Evolutionary conservation across 2,113 vertebrate species (phyloP).

Genomic region (Anoura caudifer): DNA sequence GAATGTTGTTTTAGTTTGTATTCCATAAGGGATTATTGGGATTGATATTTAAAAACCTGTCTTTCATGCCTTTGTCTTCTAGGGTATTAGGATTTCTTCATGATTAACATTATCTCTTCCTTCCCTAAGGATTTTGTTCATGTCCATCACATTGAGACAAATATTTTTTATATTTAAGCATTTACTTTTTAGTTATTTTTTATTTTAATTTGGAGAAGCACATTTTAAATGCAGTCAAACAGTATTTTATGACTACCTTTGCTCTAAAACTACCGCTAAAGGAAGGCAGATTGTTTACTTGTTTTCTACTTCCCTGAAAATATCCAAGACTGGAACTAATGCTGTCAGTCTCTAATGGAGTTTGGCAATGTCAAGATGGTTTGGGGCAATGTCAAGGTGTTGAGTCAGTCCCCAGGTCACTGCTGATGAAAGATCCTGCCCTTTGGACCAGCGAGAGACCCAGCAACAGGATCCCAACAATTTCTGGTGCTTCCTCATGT

Average conservation of each 20-base stretch:
- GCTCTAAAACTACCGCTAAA: conserved; percentile 11
- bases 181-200: conserved; percentile 1
- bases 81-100: neutral
- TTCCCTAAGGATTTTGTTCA: neutral
- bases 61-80: neutral
- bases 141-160: neutral
- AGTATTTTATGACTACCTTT: neutral
- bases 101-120: neutral
- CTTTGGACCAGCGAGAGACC: neutral
- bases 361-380: conserved; percentile 41
- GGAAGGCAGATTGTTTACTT: conserved; percentile 29
- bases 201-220: neutral
- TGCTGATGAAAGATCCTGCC: conserved; percentile 35
- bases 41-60: neutral
- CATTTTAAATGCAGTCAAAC: neutral
- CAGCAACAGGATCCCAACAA: neutral
- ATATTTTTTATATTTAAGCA: neutral
- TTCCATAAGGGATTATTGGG: neutral
- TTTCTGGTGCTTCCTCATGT: conserved; percentile 24
- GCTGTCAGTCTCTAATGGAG: neutral
- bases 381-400: conserved; percentile 55
- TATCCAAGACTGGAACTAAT: neutral
- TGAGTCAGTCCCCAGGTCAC: conserved; percentile 47
- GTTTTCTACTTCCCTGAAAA: conserved; percentile 29
- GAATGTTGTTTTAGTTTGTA: neutral